Evolutionary conservation across 2,888 invertebrate genomes (phyloP).

Genomic region (Muschampia plurimacula): DNA sequence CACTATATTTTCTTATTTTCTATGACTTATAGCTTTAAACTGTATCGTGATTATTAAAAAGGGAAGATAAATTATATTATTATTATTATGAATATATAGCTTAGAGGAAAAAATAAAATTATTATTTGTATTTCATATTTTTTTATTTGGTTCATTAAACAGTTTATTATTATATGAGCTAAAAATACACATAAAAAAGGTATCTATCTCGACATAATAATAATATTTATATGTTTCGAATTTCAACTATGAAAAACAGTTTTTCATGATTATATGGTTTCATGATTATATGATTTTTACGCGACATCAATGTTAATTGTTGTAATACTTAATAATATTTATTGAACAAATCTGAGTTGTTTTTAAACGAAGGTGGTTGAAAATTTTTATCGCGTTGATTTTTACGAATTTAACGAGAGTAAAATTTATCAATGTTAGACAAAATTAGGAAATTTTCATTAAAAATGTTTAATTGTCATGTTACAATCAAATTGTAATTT

Average conservation of each 20-base stretch:
- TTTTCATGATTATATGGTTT: constrained; percentile 28
- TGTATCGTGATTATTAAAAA: neutral
- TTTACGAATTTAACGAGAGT: constrained; percentile 42
- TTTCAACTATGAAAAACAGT: constrained; percentile 35
- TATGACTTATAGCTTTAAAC: too few species aligned
- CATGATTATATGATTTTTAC: neutral
- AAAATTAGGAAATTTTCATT: neutral
- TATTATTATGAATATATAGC: neutral
- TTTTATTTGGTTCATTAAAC: too few species aligned
- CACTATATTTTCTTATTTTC: too few species aligned
- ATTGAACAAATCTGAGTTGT: constrained; percentile 57
- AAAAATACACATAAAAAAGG: too few species aligned
- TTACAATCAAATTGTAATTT: constrained; percentile 25
- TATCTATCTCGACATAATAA: too few species aligned
- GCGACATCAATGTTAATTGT: constrained; percentile 57
- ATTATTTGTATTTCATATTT: too few species aligned
- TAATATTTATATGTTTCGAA: neutral
- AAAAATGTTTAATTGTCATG: neutral
- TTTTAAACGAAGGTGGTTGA: constrained; percentile 59
- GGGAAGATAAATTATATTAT: neutral
- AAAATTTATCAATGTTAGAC: constrained; percentile 13
- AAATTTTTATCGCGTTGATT: constrained; percentile 55
- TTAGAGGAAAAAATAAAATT: neutral
- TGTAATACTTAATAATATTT: constrained; percentile 53
- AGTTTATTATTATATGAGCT: too few species aligned